These are phyloP conservation scores for Dicyrtoma fusca DNA, from an alignment of 2,888 invertebrate species.

Conservation along the genomic window DNA sequence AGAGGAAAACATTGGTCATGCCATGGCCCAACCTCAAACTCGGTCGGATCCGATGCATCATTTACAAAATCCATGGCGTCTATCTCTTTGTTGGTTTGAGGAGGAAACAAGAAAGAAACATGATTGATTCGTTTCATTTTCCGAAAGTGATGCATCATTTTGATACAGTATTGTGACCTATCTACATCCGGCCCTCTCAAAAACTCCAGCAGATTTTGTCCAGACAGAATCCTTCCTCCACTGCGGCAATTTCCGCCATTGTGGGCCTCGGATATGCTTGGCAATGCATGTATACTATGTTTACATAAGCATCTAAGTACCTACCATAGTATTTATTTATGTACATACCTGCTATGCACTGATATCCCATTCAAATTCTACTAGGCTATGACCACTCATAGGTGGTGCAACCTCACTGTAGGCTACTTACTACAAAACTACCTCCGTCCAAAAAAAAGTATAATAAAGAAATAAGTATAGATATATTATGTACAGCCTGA, in stretches of 20 bases:
- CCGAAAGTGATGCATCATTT: constrained; percentile 29
- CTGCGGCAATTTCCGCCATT: neutral
- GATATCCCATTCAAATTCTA: too few species aligned
- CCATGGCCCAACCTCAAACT: neutral
- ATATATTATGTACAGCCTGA: too few species aligned
- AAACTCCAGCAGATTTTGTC: neutral
- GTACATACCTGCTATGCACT: too few species aligned
- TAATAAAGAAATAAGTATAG: too few species aligned
- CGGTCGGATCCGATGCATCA: constrained; percentile 27
- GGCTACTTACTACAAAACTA: too few species aligned
- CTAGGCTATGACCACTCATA: too few species aligned
- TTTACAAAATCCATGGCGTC: constrained; percentile 22
- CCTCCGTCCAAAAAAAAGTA: too few species aligned
- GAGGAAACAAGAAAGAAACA: constrained; percentile 15
- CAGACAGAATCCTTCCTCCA: neutral
- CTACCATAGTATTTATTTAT: too few species aligned
- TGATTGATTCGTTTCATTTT: constrained; percentile 37
- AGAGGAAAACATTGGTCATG: neutral
- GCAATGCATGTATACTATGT: too few species aligned
- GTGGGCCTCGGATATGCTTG: too few species aligned
- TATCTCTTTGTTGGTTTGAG: constrained; percentile 7
- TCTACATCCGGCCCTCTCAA: constrained; percentile 18
- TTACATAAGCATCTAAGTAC: too few species aligned
- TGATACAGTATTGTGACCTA: constrained; percentile 14
- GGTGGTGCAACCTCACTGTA: too few species aligned